Conservation (phyloP, 2,888 invertebrate genomes). For the Drosophila hamatofila region DNA sequence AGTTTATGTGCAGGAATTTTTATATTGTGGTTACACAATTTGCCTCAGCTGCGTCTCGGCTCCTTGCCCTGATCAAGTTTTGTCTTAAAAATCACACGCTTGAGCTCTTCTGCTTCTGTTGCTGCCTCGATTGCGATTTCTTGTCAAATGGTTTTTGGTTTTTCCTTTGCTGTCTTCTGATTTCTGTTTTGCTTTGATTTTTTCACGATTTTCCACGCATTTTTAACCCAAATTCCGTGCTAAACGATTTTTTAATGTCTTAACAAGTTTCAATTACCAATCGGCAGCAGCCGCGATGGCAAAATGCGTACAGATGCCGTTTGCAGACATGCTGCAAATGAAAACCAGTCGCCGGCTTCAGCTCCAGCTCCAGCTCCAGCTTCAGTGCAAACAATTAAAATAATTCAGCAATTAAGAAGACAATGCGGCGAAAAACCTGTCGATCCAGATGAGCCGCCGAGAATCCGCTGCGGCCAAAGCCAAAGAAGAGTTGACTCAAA, state of each 20-base stretch:
- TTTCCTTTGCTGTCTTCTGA: conserved; percentile 7
- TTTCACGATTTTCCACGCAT: conserved; percentile 80
- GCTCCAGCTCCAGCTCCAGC: conserved; percentile 22
- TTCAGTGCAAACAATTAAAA: conserved; percentile 75
- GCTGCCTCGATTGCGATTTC: conserved; percentile 26
- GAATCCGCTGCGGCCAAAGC: conserved; percentile 39
- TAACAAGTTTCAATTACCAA: conserved; percentile 81
- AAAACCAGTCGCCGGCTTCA: conserved; percentile 59
- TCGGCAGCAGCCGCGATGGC: conserved; percentile 47
- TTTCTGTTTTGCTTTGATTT: conserved; percentile 40
- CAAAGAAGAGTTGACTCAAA: conserved; percentile 47
- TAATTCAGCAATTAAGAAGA: conserved; percentile 76
- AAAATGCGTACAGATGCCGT: conserved; percentile 60
- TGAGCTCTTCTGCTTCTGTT: conserved; percentile 56
- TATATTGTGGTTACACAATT: conserved; percentile 80
- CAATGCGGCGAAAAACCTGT: conserved; percentile 61
- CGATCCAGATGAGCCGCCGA: conserved; percentile 23
- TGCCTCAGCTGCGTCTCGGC: conserved; percentile 37
- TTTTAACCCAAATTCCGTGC: conserved; percentile 79
- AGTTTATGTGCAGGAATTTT: conserved; percentile 80
- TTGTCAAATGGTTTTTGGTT: conserved; percentile 24
- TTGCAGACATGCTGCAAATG: conserved; percentile 55
- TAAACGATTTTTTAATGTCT: conserved; percentile 81
- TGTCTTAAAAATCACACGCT: conserved; percentile 64
- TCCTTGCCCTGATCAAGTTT: conserved; percentile 28